Percentiles rank a stretch among this genome's conserved stretches.
phyloP scores from a whole-genome alignment of 2,888 invertebrate species.

The Portevinia maculata region DNA sequence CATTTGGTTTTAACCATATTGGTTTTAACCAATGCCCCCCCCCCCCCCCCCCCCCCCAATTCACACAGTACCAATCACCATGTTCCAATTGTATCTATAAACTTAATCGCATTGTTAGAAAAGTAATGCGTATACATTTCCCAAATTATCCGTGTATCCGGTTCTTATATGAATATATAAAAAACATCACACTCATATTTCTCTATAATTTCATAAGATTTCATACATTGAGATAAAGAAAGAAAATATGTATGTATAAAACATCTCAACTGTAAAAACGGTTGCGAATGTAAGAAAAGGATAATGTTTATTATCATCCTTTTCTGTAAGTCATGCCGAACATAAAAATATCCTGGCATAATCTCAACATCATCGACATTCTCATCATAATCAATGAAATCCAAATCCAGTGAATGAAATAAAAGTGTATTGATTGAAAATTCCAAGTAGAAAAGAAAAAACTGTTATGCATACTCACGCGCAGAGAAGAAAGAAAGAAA shows the following conservation, averaged over 20 bases:
- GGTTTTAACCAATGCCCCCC: too few species aligned
- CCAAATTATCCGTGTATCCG: background rate
- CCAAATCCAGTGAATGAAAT: constrained; percentile 27
- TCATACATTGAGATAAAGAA: constrained; percentile 9
- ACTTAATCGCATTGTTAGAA: too few species aligned
- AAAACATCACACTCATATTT: background rate
- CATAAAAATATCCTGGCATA: constrained; percentile 28
- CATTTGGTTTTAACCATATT: too few species aligned
- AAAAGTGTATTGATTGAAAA: constrained; percentile 28
- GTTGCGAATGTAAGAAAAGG: constrained; percentile 3
- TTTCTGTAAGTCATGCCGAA: constrained; percentile 10
- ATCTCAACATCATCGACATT: constrained; percentile 42
- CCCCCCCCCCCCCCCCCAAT: too few species aligned
- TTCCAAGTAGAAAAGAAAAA: background rate
- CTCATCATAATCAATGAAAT: constrained; percentile 44
- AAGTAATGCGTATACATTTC: too few species aligned
- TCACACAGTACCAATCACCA: too few species aligned
- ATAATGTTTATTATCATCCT: constrained; percentile 22
- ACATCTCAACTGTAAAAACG: background rate
- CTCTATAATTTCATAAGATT: background rate
- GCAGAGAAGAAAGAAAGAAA: background rate
- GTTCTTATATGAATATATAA: background rate
- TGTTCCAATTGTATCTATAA: too few species aligned
- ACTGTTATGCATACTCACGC: background rate
- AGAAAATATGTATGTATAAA: background rate